Evolutionary conservation across 2,888 invertebrate species (phyloP).

Genomic region (Clistopyga incitator): DNA sequence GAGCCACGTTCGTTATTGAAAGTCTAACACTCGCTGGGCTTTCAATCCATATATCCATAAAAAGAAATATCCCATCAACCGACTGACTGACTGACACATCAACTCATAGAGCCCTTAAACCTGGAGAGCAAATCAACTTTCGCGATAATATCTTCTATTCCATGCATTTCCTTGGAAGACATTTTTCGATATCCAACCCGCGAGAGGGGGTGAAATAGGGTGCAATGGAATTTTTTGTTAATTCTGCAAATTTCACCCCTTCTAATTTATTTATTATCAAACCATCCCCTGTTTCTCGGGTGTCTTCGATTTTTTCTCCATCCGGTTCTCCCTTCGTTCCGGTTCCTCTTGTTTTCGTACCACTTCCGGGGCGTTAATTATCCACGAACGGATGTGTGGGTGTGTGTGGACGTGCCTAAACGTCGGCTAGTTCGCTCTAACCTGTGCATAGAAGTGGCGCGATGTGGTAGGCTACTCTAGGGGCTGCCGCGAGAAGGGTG

Average conservation of each 20-base stretch:
- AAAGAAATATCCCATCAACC: too few species aligned
- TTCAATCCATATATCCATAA: neutral
- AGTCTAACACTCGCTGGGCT: neutral
- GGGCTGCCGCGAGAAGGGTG: slow-evolving; percentile 31
- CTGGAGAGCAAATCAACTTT: too few species aligned
- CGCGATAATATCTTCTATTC: too few species aligned
- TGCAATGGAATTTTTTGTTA: too few species aligned
- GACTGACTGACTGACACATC: too few species aligned
- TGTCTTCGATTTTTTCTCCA: slow-evolving; percentile 27
- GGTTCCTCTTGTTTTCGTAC: slow-evolving; percentile 30
- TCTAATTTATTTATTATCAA: too few species aligned
- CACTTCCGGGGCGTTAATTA: slow-evolving; percentile 60
- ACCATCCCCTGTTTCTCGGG: too few species aligned
- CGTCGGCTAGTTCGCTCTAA: slow-evolving; percentile 32
- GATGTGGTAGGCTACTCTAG: slow-evolving; percentile 29
- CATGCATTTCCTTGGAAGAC: too few species aligned
- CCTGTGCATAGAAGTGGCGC: slow-evolving; percentile 27
- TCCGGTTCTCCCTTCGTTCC: slow-evolving; percentile 43
- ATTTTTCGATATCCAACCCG: too few species aligned
- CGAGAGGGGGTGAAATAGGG: too few species aligned
- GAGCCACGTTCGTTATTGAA: slow-evolving; percentile 17
- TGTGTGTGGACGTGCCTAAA: slow-evolving; percentile 60
- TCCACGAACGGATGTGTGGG: slow-evolving; percentile 57
- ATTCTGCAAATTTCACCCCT: too few species aligned
- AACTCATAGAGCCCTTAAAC: too few species aligned